Base-by-base conservation (phyloP, 2,113 vertebrate species). In the Colinus virginianus region DNA sequence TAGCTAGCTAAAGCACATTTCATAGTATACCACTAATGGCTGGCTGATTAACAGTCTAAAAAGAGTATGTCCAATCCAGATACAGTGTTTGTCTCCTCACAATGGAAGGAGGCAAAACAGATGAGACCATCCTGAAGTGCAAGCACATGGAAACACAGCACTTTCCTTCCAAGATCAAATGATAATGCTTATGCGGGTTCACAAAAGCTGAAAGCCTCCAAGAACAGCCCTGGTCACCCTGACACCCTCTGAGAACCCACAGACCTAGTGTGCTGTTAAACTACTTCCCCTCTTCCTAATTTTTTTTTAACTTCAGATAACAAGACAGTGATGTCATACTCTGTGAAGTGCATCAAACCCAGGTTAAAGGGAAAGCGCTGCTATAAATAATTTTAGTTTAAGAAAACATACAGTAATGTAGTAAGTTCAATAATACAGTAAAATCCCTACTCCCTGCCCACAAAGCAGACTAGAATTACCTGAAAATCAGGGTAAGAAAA, bases 401-500 rank as follows among this genome's bases (percentile, higher is more conserved):
- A 12, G 59, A 6, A 32, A 84, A 70, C 7, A n/a, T 17, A 6
- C 7, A 64, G 14, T 49, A 82, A 80, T 40, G 17, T 34, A 45
- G 13, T n/a, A 91, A 90, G 11, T 56, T 90, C 56, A 83, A 18
- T 26, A 81, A 2, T n/a, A 43, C 7, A 75, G 22, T 17, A 51
- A 34, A 89, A 88, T 32, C 51, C 69, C n/a, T 18, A 13, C 16
- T 38, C 23, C 13, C 4, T 46, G 4, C 1, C 21, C 11, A 26
- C 2, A 14, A 70, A 88, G 80, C 9, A 8, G 6, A 7, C 45
- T 84, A 42, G 51, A 94, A 92, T 58, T 87, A 48, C 28, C 11
- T 78, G 74, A 86, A 90, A 90, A 87, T 67, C 16, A 46, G 11
- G 4, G 22, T 68, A 88, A 90, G 43, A 75, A 90, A 75, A 86